Percentiles rank a stretch among this genome's conserved stretches.
These are phyloP conservation scores for Heliconius himera DNA, from an alignment of 1,140 invertebrate genomes.

Conservation along the genomic window DNA sequence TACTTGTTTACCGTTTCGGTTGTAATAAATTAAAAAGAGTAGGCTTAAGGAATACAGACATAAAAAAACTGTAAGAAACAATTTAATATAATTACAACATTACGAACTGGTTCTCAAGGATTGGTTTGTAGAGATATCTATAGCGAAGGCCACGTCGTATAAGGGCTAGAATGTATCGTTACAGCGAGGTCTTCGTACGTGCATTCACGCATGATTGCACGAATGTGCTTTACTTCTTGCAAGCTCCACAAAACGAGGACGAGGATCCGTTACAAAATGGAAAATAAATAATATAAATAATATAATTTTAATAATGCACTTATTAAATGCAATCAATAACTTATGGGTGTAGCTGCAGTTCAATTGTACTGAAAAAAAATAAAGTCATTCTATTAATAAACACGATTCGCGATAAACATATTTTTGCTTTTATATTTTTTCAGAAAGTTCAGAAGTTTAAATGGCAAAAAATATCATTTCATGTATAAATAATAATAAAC, in stretches of 20 bases:
- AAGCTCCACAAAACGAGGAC: not conserved
- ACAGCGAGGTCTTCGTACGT: constrained; percentile 18
- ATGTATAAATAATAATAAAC: not conserved
- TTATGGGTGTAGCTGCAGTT: too few relatives aligned
- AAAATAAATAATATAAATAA: too few relatives aligned
- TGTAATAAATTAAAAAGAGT: not conserved
- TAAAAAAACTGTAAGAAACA: constrained; percentile 3
- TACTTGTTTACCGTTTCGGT: not conserved
- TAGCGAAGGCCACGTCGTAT: not conserved
- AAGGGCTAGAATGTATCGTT: constrained; percentile 12
- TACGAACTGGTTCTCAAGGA: constrained; percentile 4
- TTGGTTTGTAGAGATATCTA: not conserved
- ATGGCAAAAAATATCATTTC: too few relatives aligned
- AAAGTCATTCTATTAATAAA: not conserved
- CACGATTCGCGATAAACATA: not conserved
- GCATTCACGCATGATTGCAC: constrained; percentile 18
- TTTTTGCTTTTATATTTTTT: too few relatives aligned
- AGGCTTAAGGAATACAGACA: not conserved
- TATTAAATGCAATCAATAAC: too few relatives aligned
- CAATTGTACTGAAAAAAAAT: too few relatives aligned
- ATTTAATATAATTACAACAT: constrained; percentile 13
- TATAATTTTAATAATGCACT: too few relatives aligned
- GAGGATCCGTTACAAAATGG: not conserved
- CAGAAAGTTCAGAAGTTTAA: too few relatives aligned
- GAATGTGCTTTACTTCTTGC: constrained; percentile 1